Conservation (phyloP, 2,113 vertebrate genomes). For the Oenanthe melanoleuca region DNA sequence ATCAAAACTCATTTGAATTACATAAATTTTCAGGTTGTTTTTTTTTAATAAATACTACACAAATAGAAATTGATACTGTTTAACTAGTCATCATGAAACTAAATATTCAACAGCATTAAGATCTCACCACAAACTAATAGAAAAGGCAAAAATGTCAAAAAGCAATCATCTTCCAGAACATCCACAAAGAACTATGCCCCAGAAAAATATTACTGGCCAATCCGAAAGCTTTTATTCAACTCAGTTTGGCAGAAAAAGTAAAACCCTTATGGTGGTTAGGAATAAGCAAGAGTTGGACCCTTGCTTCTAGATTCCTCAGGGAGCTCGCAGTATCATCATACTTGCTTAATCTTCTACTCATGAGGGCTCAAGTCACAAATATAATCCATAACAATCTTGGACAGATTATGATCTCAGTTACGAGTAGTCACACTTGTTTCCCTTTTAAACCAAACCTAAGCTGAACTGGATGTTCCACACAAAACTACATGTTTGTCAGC, state of each 20-base stretch:
- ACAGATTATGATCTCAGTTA: neutral
- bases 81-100: neutral
- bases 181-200: neutral
- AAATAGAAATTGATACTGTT: neutral
- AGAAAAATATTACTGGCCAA: neutral
- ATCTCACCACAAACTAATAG: neutral
- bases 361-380: neutral
- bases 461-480: neutral
- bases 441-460: neutral
- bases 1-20: neutral
- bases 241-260: neutral
- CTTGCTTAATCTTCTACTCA: neutral
- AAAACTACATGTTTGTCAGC: neutral
- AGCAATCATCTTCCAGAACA: neutral
- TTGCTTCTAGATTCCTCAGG: neutral
- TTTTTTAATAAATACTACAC: neutral
- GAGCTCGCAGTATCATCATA: neutral
- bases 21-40: neutral
- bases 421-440: neutral
- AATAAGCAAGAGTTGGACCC: neutral
- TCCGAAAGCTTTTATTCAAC: neutral
- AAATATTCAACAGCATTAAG: neutral
- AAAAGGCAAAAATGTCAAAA: neutral
- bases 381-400: neutral
- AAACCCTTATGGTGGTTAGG: neutral